Base-by-base conservation (phyloP, 92 coral and sea anemone species). In the Palythoa heliodiscus region DNA sequence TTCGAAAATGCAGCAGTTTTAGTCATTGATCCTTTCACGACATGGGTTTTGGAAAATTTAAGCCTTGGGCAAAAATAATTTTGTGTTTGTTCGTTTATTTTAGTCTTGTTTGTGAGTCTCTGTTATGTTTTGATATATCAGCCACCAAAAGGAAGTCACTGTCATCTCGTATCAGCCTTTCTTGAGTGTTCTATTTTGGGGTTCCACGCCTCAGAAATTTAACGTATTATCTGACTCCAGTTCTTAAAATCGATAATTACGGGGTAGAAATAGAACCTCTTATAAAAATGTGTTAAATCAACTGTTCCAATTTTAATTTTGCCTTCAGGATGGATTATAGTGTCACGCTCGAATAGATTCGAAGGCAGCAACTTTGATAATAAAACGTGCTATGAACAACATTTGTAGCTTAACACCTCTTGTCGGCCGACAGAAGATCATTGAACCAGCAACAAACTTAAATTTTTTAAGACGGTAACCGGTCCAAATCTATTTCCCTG, bases 291-390 rank as follows among this genome's bases (percentile, higher is more conserved):
- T 77, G 84, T 66, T 80, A 66, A 66, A 66, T 80, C 84, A 80
- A 80, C 84, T 80, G 74, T 80, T 47, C 64, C 58, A 66, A 80
- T 80, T 80, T 48, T 43, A 50, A 80, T 64, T 80, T 80, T 63
- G 74, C 74, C 35, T 67, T 80, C 74, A 80, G 84, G 84, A 80
- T 48, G 84, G 84, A 80, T 66, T 80, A 80, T 66, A 66, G 74
- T 43, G 84, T 80, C 84, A 80, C 37, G 84, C 84, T 80, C 43
- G 73, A 79, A 57, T 47, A 38, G 14, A n/a, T 63, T 23, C 8
- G 66, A 80, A 70, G 61, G 61, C 35, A 43, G 9, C 73, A 66
- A 39, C 17, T 39, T 52, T 80, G 84, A 66, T 66, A 43, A 80
- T 64, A 66, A 60, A 80, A 25, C 7, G 63, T 66, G 84, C 43